These are phyloP conservation scores for Cololabis saira DNA, from an alignment of 2,113 vertebrate species.

Conservation along the genomic window DNA sequence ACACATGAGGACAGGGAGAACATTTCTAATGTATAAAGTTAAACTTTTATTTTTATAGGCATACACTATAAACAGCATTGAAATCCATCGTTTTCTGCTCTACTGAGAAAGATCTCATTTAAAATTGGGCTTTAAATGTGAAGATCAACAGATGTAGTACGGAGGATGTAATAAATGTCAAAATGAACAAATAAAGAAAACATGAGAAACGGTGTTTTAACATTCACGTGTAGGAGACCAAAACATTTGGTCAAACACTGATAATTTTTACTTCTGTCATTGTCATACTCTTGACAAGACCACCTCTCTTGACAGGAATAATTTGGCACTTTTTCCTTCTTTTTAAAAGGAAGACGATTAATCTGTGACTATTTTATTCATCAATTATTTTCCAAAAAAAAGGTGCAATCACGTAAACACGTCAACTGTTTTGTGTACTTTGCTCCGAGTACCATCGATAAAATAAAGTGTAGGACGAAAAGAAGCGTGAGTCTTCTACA, in stretches of 20 bases:
- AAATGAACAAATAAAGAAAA: slow-evolving; percentile 27
- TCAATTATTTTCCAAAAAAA: slow-evolving; percentile 15
- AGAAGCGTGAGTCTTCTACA: slow-evolving; percentile 55
- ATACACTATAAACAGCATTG: slow-evolving; percentile 78
- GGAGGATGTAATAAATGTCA: slow-evolving; percentile 35
- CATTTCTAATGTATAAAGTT: slow-evolving; percentile 78
- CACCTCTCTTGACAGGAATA: slow-evolving; percentile 26
- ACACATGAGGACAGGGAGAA: slow-evolving; percentile 16
- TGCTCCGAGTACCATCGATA: slow-evolving; percentile 59
- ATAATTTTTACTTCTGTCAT: slow-evolving; percentile 36
- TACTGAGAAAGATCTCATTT: slow-evolving; percentile 65
- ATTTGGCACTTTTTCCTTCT: slow-evolving; percentile 63
- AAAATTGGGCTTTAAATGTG: slow-evolving; percentile 35
- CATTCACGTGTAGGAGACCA: slow-evolving; percentile 64
- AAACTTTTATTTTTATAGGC: slow-evolving; percentile 82
- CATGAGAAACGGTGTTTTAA: slow-evolving; percentile 45
- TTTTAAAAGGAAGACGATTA: slow-evolving; percentile 63
- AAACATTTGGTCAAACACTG: slow-evolving; percentile 66
- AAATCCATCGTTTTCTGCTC: slow-evolving; percentile 71
- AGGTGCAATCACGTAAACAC: slow-evolving; percentile 45
- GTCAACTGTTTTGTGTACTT: slow-evolving; percentile 11
- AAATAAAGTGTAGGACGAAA: slow-evolving; percentile 45
- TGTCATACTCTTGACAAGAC: slow-evolving; percentile 29
- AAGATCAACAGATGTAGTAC: slow-evolving; percentile 39
- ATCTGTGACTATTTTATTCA: slow-evolving; percentile 17